A percentile compares a stretch with the other conserved stretches of the same genome.
Evolutionary conservation across 2,797 vertebrate species (phyloP).

Genomic region (Smutsia gigantea): DNA sequence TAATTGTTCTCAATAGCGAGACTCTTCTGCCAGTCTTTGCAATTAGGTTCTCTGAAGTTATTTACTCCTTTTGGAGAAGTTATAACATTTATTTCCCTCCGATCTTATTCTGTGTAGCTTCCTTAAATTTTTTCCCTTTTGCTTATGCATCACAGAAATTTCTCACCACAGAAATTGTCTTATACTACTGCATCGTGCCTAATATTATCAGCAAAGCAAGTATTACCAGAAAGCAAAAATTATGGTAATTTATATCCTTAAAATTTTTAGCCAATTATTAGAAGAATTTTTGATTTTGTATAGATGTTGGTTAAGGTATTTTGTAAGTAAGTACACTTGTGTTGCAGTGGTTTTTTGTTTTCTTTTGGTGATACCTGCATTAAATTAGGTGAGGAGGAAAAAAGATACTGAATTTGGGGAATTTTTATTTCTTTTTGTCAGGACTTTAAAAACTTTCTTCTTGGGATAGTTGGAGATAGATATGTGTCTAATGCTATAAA

Average conservation of each 20-base stretch:
- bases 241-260: slow-evolving; percentile 40
- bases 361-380: neutral
- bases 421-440: slow-evolving; percentile 42
- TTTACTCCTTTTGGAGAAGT: slow-evolving; percentile 42
- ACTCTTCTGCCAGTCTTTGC: too few species aligned
- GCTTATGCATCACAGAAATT: neutral
- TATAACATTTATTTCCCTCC: slow-evolving; percentile 52
- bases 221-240: neutral
- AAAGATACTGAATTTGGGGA: neutral
- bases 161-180: neutral
- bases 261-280: slow-evolving; percentile 2
- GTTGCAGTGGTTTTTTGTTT: neutral
- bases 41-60: slow-evolving; percentile 52
- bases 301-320: neutral
- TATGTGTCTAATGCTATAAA: slow-evolving; percentile 8
- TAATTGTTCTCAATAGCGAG: neutral
- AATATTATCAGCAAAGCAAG: neutral
- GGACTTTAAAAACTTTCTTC: slow-evolving; percentile 25
- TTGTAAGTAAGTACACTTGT: slow-evolving; percentile 48
- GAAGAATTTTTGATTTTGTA: slow-evolving; percentile 44
- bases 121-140: slow-evolving; percentile 62
- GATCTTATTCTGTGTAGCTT: slow-evolving; percentile 50
- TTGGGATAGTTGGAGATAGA: neutral
- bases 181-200: neutral
- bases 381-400: slow-evolving; percentile 39